Conservation (phyloP, 2,888 invertebrate species). For the Spodoptera picta region DNA sequence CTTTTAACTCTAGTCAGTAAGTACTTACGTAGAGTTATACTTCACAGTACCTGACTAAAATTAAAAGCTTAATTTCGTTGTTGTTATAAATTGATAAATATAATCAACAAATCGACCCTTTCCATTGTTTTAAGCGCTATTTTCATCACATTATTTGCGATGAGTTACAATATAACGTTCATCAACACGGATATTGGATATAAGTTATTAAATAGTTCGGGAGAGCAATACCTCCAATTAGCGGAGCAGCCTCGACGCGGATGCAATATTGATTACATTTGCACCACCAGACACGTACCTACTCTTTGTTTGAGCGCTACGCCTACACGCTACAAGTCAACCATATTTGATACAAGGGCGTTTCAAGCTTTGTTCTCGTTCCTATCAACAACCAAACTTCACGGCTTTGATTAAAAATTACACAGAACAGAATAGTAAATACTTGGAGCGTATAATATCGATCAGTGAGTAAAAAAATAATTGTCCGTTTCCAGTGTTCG, state of each 20-base stretch:
- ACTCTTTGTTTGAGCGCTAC: constrained; percentile 44
- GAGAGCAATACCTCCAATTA: constrained; percentile 47
- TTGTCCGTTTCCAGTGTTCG: constrained; percentile 64
- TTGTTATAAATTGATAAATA: too few relatives aligned
- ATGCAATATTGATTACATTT: constrained; percentile 57
- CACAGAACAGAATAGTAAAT: constrained; percentile 1
- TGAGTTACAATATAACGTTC: constrained; percentile 8
- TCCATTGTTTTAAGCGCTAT: too few relatives aligned
- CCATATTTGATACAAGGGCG: constrained; percentile 22
- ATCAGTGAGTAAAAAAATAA: constrained; percentile 61
- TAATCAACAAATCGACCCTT: too few relatives aligned
- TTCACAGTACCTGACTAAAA: too few relatives aligned
- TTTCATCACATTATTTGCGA: constrained; percentile 2
- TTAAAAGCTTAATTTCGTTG: too few relatives aligned
- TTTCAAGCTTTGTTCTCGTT: constrained; percentile 14
- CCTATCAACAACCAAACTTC: too few relatives aligned
- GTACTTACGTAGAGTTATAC: too few relatives aligned
- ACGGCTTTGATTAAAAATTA: constrained; percentile 4
- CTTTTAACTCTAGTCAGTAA: too few relatives aligned
- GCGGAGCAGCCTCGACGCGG: constrained; percentile 27
- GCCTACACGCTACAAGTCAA: constrained; percentile 20
- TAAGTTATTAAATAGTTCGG: constrained; percentile 34
- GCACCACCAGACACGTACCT: constrained; percentile 47
- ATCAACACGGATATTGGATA: constrained; percentile 22
- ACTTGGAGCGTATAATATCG: constrained; percentile 43